Evolutionary conservation across 64 coral and sea anemone species (phyloP).

Genomic region (Dendrophyllia cribrosa): DNA sequence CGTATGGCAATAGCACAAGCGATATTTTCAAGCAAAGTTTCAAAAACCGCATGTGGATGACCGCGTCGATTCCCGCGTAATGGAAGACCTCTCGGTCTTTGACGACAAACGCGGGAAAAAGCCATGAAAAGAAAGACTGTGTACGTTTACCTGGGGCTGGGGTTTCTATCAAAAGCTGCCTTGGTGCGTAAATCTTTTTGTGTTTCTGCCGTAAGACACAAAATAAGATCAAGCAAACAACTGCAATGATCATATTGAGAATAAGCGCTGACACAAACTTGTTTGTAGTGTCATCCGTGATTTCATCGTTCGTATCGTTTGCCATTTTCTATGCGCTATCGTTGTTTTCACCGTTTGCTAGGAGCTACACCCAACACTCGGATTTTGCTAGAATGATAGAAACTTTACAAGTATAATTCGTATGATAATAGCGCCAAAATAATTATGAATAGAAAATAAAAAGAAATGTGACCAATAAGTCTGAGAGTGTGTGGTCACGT

Average conservation of each 20-base stretch:
- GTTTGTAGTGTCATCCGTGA: slow-evolving; percentile 30
- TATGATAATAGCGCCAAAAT: neutral
- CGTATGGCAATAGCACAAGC: slow-evolving; percentile 83
- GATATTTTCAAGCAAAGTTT: slow-evolving; percentile 94
- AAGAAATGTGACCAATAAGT: too few relatives aligned
- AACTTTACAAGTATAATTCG: neutral
- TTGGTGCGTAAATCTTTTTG: slow-evolving; percentile 79
- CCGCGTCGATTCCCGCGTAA: slow-evolving; percentile 90
- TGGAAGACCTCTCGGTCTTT: slow-evolving; percentile 89
- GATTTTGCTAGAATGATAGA: neutral
- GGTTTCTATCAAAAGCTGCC: slow-evolving; percentile 75
- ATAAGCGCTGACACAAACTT: slow-evolving; percentile 79
- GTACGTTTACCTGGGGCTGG: slow-evolving; percentile 84
- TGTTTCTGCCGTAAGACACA: slow-evolving; percentile 75
- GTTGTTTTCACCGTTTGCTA: neutral
- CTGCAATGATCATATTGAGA: slow-evolving; percentile 74
- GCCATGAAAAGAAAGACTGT: slow-evolving; percentile 83
- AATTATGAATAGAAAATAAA: too few relatives aligned
- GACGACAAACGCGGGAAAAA: slow-evolving; percentile 83
- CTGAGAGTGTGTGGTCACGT: too few relatives aligned
- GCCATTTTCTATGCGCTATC: neutral
- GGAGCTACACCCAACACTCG: slow-evolving; percentile 6
- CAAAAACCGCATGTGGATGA: slow-evolving; percentile 91
- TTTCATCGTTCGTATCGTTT: neutral
- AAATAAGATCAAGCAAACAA: slow-evolving; percentile 77